phyloP scores from a whole-genome alignment of 2,797 vertebrate species.

The Macroramphosus scolopax region DNA sequence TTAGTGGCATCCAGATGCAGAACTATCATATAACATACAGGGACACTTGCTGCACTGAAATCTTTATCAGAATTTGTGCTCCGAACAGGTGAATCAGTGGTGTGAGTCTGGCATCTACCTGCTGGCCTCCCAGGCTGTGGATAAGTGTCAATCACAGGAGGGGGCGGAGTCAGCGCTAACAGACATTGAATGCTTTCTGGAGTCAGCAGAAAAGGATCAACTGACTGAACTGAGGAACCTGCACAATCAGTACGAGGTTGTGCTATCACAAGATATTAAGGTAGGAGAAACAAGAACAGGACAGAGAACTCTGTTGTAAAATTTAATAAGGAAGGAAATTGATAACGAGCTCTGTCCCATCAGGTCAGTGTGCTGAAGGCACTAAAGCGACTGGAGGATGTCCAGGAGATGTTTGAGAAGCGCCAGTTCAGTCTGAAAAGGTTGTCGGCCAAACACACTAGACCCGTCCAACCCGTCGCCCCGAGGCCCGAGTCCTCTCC shows the following conservation, averaged over 20 bases:
- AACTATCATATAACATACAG: too few species aligned
- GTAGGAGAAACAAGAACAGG: conserved; percentile 61
- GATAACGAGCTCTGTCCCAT: background rate
- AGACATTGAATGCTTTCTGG: conserved; percentile 88
- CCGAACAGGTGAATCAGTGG: conserved; percentile 89
- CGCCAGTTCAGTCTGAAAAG: conserved; percentile 90
- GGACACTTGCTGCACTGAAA: too few species aligned
- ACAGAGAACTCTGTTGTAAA: background rate
- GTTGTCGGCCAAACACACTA: conserved; percentile 89
- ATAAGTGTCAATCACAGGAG: conserved; percentile 96
- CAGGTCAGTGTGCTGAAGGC: conserved; percentile 85
- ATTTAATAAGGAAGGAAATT: background rate
- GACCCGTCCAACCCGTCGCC: conserved; percentile 91
- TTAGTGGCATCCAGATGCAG: too few species aligned
- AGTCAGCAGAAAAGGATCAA: conserved; percentile 82
- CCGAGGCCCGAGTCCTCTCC: conserved; percentile 92
- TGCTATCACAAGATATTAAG: conserved; percentile 86
- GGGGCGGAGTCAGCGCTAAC: conserved; percentile 88
- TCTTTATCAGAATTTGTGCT: background rate
- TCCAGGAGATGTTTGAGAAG: conserved; percentile 94
- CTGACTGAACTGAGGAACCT: conserved; percentile 85
- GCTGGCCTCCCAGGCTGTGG: conserved; percentile 93
- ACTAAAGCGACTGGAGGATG: conserved; percentile 85
- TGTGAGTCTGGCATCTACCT: conserved; percentile 94
- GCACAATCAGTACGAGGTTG: conserved; percentile 87